Base-by-base conservation (phyloP, 35 echinoderm and acorn worm species). In the Diadema setosum region DNA sequence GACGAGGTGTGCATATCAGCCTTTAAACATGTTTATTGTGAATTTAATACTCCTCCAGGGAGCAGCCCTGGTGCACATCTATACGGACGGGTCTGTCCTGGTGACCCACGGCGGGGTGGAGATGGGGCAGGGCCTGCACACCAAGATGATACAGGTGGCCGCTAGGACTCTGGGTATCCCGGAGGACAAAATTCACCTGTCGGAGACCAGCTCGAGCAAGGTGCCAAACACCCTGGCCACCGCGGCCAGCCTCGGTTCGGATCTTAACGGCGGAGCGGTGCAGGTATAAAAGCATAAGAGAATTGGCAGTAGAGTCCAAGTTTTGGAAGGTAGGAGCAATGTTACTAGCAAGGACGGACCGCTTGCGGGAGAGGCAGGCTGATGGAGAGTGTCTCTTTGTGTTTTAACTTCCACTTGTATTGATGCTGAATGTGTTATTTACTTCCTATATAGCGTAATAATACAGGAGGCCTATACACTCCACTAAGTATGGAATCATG, bases 41-140 rank as follows among this genome's bases (percentile, higher is more conserved):
- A n/a, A n/a, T n/a, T n/a, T n/a, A n/a, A n/a, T n/a, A n/a, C 7
- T 34, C 44, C 8, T 5, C 25, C 37, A 96, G 90, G 90, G 86
- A 23, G 94, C 90, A 29, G 94, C 90, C 4, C 65, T 96, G 37
- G 94, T 96, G n/a, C 87, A 93, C 52, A 92, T 96, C 29, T 96
- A 96, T 65, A 93, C 46, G 4, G 94, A 96, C 60, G 94, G 94
- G 2, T 89, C 90, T 29, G 94, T 96, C 39, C 87, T 93, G 3
- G 23, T 96, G 21, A 75, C 90, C 33, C 94, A 96, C 43, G 94
- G 94, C 8, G 94, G 94, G 21, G 64, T 82, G 25, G 94, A 96
- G 70, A 96, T 96, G 94, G 94, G 94, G 0, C 94, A 96, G 75
- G 94, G 94, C 12, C 57, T 96, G 11, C 90, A 96, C 58, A 96